Conservation (phyloP, 2,797 vertebrate species). For the Galaxias olidus region DNA sequence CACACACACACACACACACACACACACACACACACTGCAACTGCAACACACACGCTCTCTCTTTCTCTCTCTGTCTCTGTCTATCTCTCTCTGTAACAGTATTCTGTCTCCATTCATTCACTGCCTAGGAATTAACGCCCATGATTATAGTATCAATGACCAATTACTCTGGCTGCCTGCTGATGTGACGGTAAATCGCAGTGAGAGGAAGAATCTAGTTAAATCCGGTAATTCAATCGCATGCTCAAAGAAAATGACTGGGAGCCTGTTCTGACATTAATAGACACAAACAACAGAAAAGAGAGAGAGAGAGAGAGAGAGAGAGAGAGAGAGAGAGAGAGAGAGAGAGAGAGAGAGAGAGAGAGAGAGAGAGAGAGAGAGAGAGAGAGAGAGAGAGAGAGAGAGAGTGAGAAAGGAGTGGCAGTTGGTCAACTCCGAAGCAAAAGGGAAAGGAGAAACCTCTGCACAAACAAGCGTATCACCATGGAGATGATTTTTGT, state of each 20-base stretch:
- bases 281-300: not conserved
- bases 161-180: not conserved
- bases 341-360: not conserved
- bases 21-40: too few relatives aligned
- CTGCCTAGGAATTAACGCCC: slow-evolving; percentile 13
- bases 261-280: not conserved
- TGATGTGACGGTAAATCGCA: not conserved
- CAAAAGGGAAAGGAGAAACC: not conserved
- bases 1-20: too few relatives aligned
- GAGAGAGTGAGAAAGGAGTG: not conserved
- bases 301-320: not conserved
- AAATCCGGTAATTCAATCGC: not conserved
- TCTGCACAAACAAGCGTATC: slow-evolving; percentile 28
- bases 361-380: not conserved
- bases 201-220: not conserved
- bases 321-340: not conserved
- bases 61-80: too few relatives aligned
- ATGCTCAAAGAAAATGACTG: not conserved
- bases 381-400: not conserved
- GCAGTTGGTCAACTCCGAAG: slow-evolving; percentile 4
- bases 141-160: not conserved
- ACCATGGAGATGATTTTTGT: slow-evolving; percentile 35
- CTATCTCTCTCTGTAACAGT: too few relatives aligned
- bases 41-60: not conserved
- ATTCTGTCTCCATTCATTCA: not conserved